Base-by-base conservation (phyloP, 2,113 vertebrate genomes). In the Seriola dumerili region DNA sequence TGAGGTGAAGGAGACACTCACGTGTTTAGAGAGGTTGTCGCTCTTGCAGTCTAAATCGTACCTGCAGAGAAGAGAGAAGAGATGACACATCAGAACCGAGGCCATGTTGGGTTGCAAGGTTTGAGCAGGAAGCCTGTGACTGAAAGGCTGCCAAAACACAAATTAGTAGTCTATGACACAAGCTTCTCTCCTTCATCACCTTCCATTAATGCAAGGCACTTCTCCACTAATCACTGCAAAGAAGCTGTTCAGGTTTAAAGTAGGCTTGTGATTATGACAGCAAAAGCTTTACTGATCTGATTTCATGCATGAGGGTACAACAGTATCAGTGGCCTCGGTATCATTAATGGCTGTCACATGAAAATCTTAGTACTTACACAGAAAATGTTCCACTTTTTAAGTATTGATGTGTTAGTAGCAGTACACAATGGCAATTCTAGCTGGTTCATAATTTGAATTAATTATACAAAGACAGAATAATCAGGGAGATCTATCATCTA, bases 21-120 rank as follows among this genome's bases (percentile, higher is more conserved):
- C 98, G 83, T 99, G 98, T 93, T 99, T 98, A 34, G 98, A 98
- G 64, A 99, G 95, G 89, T 99, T 99, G 85, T 97, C 96, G 59
- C 98, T 99, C 95, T 99, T 99, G 36, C 97, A 98, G 94, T 99
- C 98, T 74, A 99, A 95, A 87, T 99, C 98, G 17, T 98, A 99
- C 93, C 98, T 99, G 90, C n/a, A 38, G 72, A 84, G 71, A 94
- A 89, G 63, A 89, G 78, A 63, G 81, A 86, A 93, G 79, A 88
- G 81, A 72, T 8, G 42, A 72, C 13, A 58, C 54, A 23, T 79
- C 50, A 83, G 25, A 76, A 19, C 14, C 4, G 21, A 42, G 29
- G 25, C 10, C 4, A 8, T 3, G 25, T 54, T 8, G 25, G 16
- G 54, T 48, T 57, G 40, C 4, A 29, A 78, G 36, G 70, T 23